phyloP scores from a whole-genome alignment of 2,888 invertebrate genomes.

The Eumacrocentrus americanus region DNA sequence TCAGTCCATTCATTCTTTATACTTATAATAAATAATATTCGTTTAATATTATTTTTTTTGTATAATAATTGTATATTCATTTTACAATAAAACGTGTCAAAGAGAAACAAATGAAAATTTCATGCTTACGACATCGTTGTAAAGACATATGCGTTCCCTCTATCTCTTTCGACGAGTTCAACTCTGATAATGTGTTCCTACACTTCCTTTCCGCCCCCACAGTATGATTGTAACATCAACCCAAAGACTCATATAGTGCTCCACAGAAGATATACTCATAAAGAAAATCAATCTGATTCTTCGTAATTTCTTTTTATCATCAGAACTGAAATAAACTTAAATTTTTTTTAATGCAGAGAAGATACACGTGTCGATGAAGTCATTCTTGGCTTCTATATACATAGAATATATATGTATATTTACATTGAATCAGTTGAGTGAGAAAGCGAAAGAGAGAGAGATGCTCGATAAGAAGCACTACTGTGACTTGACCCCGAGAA shows the following conservation, averaged over 20 bases:
- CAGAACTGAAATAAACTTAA: too few species aligned
- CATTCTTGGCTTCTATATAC: too few species aligned
- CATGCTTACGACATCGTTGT: neutral
- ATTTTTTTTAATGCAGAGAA: too few species aligned
- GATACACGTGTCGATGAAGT: neutral
- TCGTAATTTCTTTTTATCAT: too few species aligned
- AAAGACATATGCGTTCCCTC: slow-evolving; percentile 10
- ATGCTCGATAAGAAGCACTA: neutral
- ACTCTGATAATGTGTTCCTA: slow-evolving; percentile 33
- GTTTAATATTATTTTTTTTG: slow-evolving; percentile 17
- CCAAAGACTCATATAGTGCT: neutral
- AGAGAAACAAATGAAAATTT: neutral
- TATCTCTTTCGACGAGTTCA: slow-evolving; percentile 41
- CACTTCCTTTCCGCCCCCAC: slow-evolving; percentile 28
- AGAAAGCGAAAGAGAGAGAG: too few species aligned
- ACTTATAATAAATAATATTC: slow-evolving; percentile 21
- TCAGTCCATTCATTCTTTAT: neutral
- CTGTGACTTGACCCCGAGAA: slow-evolving; percentile 1
- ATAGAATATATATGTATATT: too few species aligned
- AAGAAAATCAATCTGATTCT: too few species aligned
- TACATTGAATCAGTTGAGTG: neutral
- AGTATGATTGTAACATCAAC: slow-evolving; percentile 1
- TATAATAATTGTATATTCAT: slow-evolving; percentile 10
- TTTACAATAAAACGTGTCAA: slow-evolving; percentile 4
- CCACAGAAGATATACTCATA: too few species aligned